Evolutionary conservation across 2,797 vertebrate genomes (phyloP), one percentile per base, ranked within the genome.

Genomic region (Tokudaia tokunoshimensis): DNA sequence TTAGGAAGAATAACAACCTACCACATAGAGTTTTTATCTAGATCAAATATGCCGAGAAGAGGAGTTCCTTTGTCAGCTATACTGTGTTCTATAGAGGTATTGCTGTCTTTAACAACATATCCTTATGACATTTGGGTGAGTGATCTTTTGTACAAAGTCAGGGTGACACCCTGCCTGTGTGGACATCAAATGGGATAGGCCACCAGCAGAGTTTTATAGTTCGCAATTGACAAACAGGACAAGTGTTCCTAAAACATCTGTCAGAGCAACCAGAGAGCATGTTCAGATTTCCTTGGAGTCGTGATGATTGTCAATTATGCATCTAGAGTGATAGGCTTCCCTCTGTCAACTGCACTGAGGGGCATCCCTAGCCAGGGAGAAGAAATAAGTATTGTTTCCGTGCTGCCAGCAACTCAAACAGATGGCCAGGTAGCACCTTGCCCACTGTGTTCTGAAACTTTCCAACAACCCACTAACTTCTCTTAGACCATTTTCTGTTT

Each of bases 281-380:
- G 44, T 76, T 67, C 59, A 1, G 22, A 81, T 76, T 11, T 34
- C 34, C 65, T 13, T 44, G 37, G n/a, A 34, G 37, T 67, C 37
- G 76, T 0, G 0, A 72, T 37, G 29, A 41, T 44, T 57, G 22
- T 24, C 19, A 1, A 6, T 13, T 37, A 3, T 6, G 13, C 3
- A 3, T 14, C 5, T 10, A 44, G 29, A 26, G 41, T 14, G 22
- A 2, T 1, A 1, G 34, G 44, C 5, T 67, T 82, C 55, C 37
- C 20, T 88, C 17, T 5, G 4, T 9, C 26, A 14, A 3, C 63
- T 31, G 29, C 1, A 12, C n/a, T 5, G 19, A 72, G 3, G 26
- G 37, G 5, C 11, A 26, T 29, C 65, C 55, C 37, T 20, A 88
- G 41, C 0, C 31, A 41, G 24, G 17, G 44, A 57, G 7, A 83